Evolutionary conservation across 2,888 invertebrate genomes (phyloP).

Genomic region (Scrobipalpa atriplicella): DNA sequence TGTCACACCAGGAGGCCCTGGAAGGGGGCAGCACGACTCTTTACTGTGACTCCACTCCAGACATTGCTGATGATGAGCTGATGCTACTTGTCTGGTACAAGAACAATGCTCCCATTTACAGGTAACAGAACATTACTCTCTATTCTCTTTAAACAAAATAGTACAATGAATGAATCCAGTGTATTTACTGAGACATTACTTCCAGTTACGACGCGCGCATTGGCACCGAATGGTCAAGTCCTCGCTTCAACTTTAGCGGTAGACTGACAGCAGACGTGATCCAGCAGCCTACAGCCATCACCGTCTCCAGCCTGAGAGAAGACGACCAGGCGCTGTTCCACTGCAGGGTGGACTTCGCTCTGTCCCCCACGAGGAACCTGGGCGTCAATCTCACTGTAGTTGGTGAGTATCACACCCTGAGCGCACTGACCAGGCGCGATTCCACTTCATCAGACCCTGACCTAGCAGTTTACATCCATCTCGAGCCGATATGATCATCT

Average conservation of each 20-base stretch:
- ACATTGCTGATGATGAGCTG: conserved; percentile 78
- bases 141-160: too few species aligned
- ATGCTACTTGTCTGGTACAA: conserved; percentile 86
- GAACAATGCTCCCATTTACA: conserved; percentile 84
- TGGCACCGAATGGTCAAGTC: conserved; percentile 67
- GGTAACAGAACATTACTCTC: conserved; percentile 58
- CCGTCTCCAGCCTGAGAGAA: conserved; percentile 58
- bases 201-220: conserved; percentile 74
- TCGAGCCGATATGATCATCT: too few species aligned
- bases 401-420: conserved; percentile 53
- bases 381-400: conserved; percentile 81
- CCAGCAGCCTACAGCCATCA: conserved; percentile 59
- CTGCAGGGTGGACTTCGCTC: conserved; percentile 83
- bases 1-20: conserved; percentile 78
- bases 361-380: conserved; percentile 81
- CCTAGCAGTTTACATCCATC: conserved; percentile 59
- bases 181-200: too few species aligned
- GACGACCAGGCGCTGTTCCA: conserved; percentile 80
- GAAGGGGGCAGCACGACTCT: conserved; percentile 80
- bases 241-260: conserved; percentile 59
- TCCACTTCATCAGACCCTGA: conserved; percentile 69
- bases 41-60: conserved; percentile 81
- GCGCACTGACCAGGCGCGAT: conserved; percentile 68
- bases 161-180: too few species aligned
- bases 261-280: conserved; percentile 57